Evolutionary conservation across 2,797 vertebrate species (phyloP).

Genomic region (Anguilla anguilla): DNA sequence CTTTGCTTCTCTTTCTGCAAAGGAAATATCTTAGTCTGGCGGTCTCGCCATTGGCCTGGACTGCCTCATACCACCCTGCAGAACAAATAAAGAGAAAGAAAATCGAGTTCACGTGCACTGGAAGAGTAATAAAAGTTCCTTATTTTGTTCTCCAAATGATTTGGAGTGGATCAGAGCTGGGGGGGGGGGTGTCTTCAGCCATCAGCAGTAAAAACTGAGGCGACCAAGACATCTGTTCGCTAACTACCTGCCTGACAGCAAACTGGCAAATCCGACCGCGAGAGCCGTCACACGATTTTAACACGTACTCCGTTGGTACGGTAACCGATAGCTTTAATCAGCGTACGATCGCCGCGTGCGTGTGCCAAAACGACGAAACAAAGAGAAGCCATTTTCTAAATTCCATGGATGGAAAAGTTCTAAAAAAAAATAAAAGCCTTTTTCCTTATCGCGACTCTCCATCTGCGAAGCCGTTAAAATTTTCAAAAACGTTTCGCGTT

Average conservation of each 20-base stretch:
- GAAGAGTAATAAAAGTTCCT: background rate
- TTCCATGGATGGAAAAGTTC: background rate
- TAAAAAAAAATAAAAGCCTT: background rate
- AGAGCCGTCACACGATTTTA: slow-evolving; percentile 30
- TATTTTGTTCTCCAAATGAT: background rate
- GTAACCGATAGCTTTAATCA: background rate
- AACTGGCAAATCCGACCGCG: slow-evolving; percentile 9
- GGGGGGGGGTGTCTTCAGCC: background rate
- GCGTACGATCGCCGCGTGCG: background rate
- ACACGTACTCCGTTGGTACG: background rate
- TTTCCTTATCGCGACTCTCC: slow-evolving; percentile 3
- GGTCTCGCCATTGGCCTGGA: background rate
- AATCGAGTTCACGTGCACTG: background rate
- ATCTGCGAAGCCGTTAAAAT: slow-evolving; percentile 13
- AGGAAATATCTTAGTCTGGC: background rate
- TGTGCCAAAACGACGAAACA: slow-evolving; percentile 24
- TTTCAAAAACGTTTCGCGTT: slow-evolving; percentile 14
- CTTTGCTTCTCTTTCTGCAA: background rate
- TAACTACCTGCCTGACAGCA: slow-evolving; percentile 33
- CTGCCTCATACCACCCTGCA: background rate
- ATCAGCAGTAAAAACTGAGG: slow-evolving; percentile 4
- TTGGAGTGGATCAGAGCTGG: background rate
- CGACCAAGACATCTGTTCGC: background rate
- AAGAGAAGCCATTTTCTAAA: slow-evolving; percentile 9
- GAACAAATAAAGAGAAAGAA: background rate